Base-by-base conservation (phyloP, 1,140 invertebrate genomes). In the Caenorhabditis latens region DNA sequence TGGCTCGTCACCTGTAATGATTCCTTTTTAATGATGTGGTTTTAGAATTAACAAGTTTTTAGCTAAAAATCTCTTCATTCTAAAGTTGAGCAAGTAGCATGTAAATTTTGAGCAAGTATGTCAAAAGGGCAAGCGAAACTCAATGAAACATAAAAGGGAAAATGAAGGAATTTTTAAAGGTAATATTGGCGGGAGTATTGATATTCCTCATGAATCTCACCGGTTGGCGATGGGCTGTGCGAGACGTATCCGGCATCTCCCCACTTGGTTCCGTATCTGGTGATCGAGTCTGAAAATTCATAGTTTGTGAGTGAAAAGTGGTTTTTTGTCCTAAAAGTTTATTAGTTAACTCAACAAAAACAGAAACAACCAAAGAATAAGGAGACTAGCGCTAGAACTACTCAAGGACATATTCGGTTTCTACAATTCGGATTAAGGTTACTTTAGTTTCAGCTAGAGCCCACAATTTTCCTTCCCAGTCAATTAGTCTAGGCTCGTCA, bases 241-340 rank as follows among this genome's bases (percentile, higher is more conserved):
- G 88, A 88, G 11, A 65, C 71, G 75, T 89, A 89, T 50, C 88
- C 88, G 16, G 65, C 55, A 79, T 89, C 88, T 32, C 88, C 88
- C 86, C 86, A 88, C 46, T 82, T 71, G 58, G 88, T 88, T 43
- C 88, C 88, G 58, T 89, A 89, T 67, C 71, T 65, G 50, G 88
- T 89, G 53, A 86, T 83, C 57, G 88, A 89, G 19, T 89, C 88
- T 89, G 87, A 55, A 89, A 88, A 82, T 43, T 14, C 40, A 58
- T 84, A 19, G 16, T 58, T 65, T 63, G 83, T 46, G 16, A 40
- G 42, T 1, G 14, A 32, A 2, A 71, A 50, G 4, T 32, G 32
- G 32, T 53, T 85, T 48, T 48, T 14, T 82, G 19, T 50, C 42
- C 63, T 67, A 11, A 48, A 79, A 75, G 50, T 87, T 65, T 85